These are phyloP conservation scores for Periphyllus acericola DNA, from an alignment of 2,888 invertebrate species.

Conservation along the genomic window DNA sequence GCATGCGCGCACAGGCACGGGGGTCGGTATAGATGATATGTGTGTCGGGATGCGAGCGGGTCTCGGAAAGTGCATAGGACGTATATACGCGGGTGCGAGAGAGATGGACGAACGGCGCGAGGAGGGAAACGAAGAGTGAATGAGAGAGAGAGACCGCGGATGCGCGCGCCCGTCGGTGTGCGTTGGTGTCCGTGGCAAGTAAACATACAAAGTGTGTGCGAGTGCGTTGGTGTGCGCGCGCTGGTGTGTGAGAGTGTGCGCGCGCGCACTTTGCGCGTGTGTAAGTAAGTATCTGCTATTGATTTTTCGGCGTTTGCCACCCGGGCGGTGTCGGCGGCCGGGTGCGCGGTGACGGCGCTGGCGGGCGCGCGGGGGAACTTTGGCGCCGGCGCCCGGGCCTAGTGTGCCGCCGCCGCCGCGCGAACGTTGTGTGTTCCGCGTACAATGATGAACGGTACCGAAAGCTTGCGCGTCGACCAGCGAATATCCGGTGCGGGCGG, in stretches of 20 bases:
- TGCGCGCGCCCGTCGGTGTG: too few relatives aligned
- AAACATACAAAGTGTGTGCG: too few relatives aligned
- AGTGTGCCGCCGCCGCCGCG: conserved; percentile 63
- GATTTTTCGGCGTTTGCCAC: conserved; percentile 63
- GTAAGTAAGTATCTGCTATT: conserved; percentile 45
- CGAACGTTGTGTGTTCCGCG: conserved; percentile 19
- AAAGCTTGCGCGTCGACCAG: conserved; percentile 43
- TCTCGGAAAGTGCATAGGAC: conserved; percentile 38
- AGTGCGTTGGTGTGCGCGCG: neutral
- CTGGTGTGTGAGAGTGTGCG: neutral
- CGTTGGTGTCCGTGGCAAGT: too few relatives aligned
- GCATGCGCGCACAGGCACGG: neutral
- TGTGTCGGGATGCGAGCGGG: conserved; percentile 31
- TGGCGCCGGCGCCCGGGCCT: conserved; percentile 63
- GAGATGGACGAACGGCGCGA: neutral
- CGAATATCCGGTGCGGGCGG: conserved; percentile 47
- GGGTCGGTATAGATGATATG: conserved; percentile 1
- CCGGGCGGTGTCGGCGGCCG: conserved; percentile 63
- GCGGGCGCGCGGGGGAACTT: conserved; percentile 62
- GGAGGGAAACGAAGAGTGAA: too few relatives aligned
- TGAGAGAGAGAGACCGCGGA: too few relatives aligned
- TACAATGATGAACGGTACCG: conserved; percentile 51
- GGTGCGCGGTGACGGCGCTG: conserved; percentile 63
- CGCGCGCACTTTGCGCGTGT: neutral
- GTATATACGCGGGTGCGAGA: neutral